phyloP scores from a whole-genome alignment of 2,113 vertebrate genomes.

The Pan troglodytes region NHGRI_mPanTro3-v2.1_pri NC_072410.2:18695001-18695500 shows the following conservation, averaged over 20 bases:
- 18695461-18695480: neutral
- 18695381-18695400: slow-evolving; percentile 65
- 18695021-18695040: slow-evolving; percentile 85
- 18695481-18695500: neutral
- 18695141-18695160: slow-evolving; percentile 88
- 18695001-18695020: slow-evolving; percentile 80
- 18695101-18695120: slow-evolving; percentile 86
- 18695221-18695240: slow-evolving; percentile 85
- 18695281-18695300: slow-evolving; percentile 74
- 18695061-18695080: slow-evolving; percentile 86
- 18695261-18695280: slow-evolving; percentile 74
- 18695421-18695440: neutral
- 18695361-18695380: slow-evolving; percentile 69
- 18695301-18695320: slow-evolving; percentile 70
- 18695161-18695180: slow-evolving; percentile 87
- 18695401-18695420: slow-evolving; percentile 30
- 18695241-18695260: slow-evolving; percentile 57
- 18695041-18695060: slow-evolving; percentile 86
- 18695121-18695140: slow-evolving; percentile 85
- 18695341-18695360: slow-evolving; percentile 76
- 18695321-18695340: neutral
- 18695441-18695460: slow-evolving; percentile 38
- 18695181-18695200: slow-evolving; percentile 84
- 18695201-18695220: slow-evolving; percentile 83
- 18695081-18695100: slow-evolving; percentile 86